phyloP scores from a whole-genome alignment of 1,140 invertebrate species.

The Bradynema listronoti region DNA sequence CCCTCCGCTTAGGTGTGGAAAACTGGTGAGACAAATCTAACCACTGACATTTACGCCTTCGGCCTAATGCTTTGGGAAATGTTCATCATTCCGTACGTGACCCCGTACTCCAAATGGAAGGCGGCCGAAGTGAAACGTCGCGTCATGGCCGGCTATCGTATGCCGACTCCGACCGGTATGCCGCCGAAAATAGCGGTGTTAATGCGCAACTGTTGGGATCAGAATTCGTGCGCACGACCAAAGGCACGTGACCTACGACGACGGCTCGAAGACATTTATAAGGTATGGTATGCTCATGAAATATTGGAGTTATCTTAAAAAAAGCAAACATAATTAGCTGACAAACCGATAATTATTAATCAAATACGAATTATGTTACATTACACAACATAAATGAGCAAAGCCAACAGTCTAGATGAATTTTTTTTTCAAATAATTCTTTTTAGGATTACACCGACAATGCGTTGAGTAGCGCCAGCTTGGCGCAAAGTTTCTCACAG shows the following conservation, averaged over 20 bases:
- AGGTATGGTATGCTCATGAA: too few relatives aligned
- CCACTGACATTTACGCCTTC: slow-evolving; percentile 32
- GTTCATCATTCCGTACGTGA: slow-evolving; percentile 26
- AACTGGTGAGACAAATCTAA: slow-evolving; percentile 30
- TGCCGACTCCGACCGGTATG: slow-evolving; percentile 35
- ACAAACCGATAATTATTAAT: too few relatives aligned
- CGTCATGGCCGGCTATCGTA: slow-evolving; percentile 38
- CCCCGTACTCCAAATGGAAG: slow-evolving; percentile 28
- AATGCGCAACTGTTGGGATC: slow-evolving; percentile 37
- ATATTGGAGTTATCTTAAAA: too few relatives aligned
- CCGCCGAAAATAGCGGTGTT: slow-evolving; percentile 27
- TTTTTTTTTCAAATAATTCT: too few relatives aligned
- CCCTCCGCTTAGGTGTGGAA: slow-evolving; percentile 15
- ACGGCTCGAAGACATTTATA: slow-evolving; percentile 30
- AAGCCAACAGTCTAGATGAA: too few relatives aligned
- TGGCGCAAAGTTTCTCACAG: too few relatives aligned
- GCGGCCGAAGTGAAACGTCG: slow-evolving; percentile 39
- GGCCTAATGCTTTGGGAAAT: slow-evolving; percentile 28
- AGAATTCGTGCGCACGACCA: slow-evolving; percentile 28
- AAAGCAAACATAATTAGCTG: too few relatives aligned
- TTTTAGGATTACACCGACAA: too few relatives aligned
- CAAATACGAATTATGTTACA: too few relatives aligned
- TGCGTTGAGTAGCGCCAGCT: too few relatives aligned
- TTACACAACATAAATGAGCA: too few relatives aligned
- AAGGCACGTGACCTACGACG: slow-evolving; percentile 31